Evolutionary conservation across 1,140 invertebrate genomes (phyloP), one percentile per base, ranked within the genome.

Genomic region (Maconellicoccus hirsutus): DNA sequence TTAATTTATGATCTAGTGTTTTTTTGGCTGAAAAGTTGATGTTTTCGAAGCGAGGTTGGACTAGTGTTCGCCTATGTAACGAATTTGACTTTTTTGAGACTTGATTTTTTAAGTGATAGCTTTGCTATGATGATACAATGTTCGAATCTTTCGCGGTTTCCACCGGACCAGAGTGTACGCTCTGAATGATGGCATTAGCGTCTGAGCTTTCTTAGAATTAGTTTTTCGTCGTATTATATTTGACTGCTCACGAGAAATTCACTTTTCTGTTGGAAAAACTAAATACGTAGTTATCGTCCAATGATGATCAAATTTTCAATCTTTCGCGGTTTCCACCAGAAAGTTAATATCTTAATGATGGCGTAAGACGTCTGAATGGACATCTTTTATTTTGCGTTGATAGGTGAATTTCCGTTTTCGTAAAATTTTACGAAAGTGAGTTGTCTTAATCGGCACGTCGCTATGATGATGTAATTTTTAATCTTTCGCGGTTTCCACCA

Each of bases 281-380:
- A n/a, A n/a, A n/a, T n/a, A n/a, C n/a, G n/a, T n/a, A n/a, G n/a
- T n/a, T n/a, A n/a, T 25, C 25, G 42, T 38, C 21, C 4, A 16
- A 33, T 38, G 61, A 71, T 71, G 26, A 70, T 59, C 59, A 21
- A 52, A 6, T 52, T 1, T 69, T 1, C 0, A 12, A 42, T 72
- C 38, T 71, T 71, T 71, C 70, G 70, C 70, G 59, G 70, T 71
- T 71, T 71, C 70, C 70, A 71, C 70, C 70, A 70, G 66, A 70
- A 38, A 39, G 69, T 29, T 10, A 59, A 3, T 71, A n/a, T 63
- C 61, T 29, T 19, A n/a, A 71, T 71, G 71, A 71, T 71, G 71
- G 61, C 59, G 27, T 33, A 33, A 61, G 27, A 26, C 59, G 26
- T 71, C 61, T 71, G 71, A 72, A 42, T 23, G 19, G 14, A 33